Evolutionary conservation across 2,888 invertebrate species (phyloP).

Genomic region (Heliothis peltigera): DNA sequence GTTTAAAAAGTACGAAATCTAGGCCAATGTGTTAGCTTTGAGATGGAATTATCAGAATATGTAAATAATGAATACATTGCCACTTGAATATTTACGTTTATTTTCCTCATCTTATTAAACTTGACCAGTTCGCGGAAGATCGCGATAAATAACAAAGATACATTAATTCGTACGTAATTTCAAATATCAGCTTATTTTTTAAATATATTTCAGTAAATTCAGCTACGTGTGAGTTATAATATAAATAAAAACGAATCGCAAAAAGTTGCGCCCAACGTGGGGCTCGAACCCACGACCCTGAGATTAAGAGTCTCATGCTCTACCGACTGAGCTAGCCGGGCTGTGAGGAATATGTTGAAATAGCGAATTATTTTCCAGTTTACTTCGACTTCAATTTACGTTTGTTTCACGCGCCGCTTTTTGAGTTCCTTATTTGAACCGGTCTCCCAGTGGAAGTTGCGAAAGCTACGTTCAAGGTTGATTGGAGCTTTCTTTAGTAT

Average conservation of each 20-base stretch:
- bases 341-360: fast-evolving
- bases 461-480: constrained; percentile 64
- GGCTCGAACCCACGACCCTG: constrained; percentile 91
- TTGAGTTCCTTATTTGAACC: constrained; percentile 62
- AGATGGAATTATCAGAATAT: constrained; percentile 24
- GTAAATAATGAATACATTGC: constrained; percentile 15
- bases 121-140: constrained; percentile 16
- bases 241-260: constrained; percentile 49
- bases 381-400: constrained; percentile 19
- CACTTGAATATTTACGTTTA: constrained; percentile 3
- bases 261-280: constrained; percentile 87
- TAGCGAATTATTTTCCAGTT: constrained; percentile 9
- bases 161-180: constrained; percentile 5
- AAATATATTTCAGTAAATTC: too few relatives aligned
- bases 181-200: neutral
- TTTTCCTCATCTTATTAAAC: constrained; percentile 34
- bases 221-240: neutral
- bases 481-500: constrained; percentile 61
- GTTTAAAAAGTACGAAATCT: constrained; percentile 65
- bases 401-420: constrained; percentile 39
- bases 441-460: constrained; percentile 61
- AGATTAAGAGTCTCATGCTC: constrained; percentile 91
- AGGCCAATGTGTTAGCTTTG: constrained; percentile 61
- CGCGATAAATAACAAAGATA: constrained; percentile 10
- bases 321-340: constrained; percentile 88